Percentiles rank a stretch among this genome's conserved stretches.
These are phyloP conservation scores for Bos indicus DNA, from an alignment of 2,113 vertebrate species.

Conservation along the genomic window DNA sequence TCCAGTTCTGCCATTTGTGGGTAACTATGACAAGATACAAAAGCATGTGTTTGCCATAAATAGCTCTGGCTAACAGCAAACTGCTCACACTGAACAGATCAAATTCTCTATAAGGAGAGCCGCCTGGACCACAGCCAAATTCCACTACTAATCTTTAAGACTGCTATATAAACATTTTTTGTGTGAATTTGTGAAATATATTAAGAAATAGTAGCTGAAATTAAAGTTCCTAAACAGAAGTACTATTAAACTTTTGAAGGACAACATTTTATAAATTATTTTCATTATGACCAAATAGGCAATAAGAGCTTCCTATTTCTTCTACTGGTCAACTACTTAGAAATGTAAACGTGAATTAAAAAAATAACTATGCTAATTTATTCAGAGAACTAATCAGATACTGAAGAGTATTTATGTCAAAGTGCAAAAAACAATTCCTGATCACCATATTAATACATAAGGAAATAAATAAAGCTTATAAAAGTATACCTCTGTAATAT, in stretches of 20 bases:
- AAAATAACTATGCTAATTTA: conserved; percentile 64
- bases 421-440: conserved; percentile 40
- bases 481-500: conserved; percentile 71
- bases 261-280: conserved; percentile 45
- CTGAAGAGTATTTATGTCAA: conserved; percentile 72
- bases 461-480: conserved; percentile 67
- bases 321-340: not conserved
- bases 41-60: conserved; percentile 96
- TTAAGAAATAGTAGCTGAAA: conserved; percentile 66
- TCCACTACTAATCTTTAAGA: conserved; percentile 78
- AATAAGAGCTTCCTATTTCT: conserved; percentile 29
- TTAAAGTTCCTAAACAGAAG: conserved; percentile 44
- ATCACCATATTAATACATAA: conserved; percentile 57
- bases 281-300: conserved; percentile 39
- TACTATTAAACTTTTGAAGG: conserved; percentile 22
- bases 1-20: conserved; percentile 95
- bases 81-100: conserved; percentile 86
- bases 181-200: conserved; percentile 73
- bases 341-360: conserved; percentile 43
- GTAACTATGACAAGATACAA: conserved; percentile 96
- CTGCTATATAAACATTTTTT: conserved; percentile 71
- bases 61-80: conserved; percentile 90
- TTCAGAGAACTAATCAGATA: conserved; percentile 69
- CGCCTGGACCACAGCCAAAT: conserved; percentile 81
- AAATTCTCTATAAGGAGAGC: conserved; percentile 91